Base-by-base conservation (phyloP, 2,113 vertebrate species). In the Atrichornis clamosus region DNA sequence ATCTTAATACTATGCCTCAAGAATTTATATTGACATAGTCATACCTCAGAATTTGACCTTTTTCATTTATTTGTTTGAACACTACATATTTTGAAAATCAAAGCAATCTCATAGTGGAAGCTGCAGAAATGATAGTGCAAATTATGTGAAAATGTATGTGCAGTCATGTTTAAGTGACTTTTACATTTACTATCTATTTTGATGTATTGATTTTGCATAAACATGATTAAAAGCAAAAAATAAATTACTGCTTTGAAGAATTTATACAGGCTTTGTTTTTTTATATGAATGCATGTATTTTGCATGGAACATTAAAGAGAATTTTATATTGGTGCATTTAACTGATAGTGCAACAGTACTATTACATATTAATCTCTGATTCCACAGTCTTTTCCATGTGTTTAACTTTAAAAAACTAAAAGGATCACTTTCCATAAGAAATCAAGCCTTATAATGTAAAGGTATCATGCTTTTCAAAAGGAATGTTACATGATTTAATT, bases 1-100 rank as follows among this genome's bases (percentile, higher is more conserved):
- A 70, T 72, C 91, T 96, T 97, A 95, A 68, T 95, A 55, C 6
- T 47, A 23, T 50, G 59, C 50, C 13, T 84, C 44, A 87, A 84
- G 41, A 83, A 89, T 77, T 89, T 89, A 81, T 90, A 81, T 55
- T 84, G 62, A 39, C 65, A 68, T 20, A 49, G 35, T 84, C 59
- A 30, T 33, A 33, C 65, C 59, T 39, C 37, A 95, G 73, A 44
- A 73, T 92, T 75, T 75, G 37, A 69, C 53, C 23, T 49, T 84
- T 72, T 79, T 44, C 5, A 63, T 85, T 83, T 93, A 27, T 85
- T 95, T 96, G 39, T 79, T 90, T 88, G 59, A 90, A 53, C 7
- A 39, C n/a, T 69, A 60, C 7, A 2, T 65, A 46, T 75, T 91
- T 91, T 84, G 58, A 82, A 95, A 92, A 84, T 74, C 32, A 93